Conservation (phyloP, 2,888 invertebrate species). For the Andrena bicolor region DNA sequence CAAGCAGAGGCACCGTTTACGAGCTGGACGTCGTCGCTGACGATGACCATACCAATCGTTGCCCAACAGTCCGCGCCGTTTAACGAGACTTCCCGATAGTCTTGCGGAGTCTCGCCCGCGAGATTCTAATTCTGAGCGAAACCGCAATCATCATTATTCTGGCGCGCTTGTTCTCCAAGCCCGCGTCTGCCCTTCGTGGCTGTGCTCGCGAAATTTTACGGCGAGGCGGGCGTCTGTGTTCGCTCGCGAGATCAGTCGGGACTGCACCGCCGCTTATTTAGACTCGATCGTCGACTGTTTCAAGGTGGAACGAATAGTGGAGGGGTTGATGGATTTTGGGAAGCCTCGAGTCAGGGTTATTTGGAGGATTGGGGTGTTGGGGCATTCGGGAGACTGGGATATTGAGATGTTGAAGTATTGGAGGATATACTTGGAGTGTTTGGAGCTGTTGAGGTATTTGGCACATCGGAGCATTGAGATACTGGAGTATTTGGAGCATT, state of each 20-base stretch:
- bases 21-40: background rate
- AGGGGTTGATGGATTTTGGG: background rate
- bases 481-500: background rate
- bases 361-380: background rate
- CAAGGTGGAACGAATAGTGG: background rate
- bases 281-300: background rate
- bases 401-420: background rate
- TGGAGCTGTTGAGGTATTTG: background rate
- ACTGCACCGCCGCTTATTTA: background rate
- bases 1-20: slow-evolving; percentile 15
- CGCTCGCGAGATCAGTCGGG: background rate
- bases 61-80: background rate
- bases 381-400: background rate
- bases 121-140: slow-evolving; percentile 29
- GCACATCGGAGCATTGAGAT: background rate
- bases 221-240: background rate
- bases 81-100: slow-evolving; percentile 14
- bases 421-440: background rate
- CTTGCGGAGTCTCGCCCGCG: background rate
- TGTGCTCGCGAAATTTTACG: slow-evolving; percentile 20
- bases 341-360: background rate
- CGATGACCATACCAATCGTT: background rate
- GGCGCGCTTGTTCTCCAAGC: background rate
- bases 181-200: background rate
- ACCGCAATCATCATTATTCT: slow-evolving; percentile 10